phyloP scores from a whole-genome alignment of 1,140 invertebrate genomes.

The Drosophila watanabei region DNA sequence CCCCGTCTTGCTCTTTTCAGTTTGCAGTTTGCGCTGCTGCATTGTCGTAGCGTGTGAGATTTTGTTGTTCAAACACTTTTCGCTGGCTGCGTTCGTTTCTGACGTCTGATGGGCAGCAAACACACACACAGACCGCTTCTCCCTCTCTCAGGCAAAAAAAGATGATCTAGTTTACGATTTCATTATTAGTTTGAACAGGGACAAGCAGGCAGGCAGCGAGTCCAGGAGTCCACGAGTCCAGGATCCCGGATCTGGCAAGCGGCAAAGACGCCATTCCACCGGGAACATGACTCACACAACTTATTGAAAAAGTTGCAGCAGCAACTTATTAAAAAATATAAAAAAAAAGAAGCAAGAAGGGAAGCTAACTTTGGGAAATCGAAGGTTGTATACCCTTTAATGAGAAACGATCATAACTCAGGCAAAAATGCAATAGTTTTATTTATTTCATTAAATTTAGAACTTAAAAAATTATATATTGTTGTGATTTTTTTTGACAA shows the following conservation, averaged over 20 bases:
- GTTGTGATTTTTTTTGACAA: too few relatives aligned
- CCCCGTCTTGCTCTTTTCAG: slow-evolving; percentile 33
- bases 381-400: too few relatives aligned
- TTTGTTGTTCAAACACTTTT: slow-evolving; percentile 83
- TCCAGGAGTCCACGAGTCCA: background rate
- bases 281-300: slow-evolving; percentile 60
- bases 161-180: slow-evolving; percentile 84
- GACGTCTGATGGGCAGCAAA: slow-evolving; percentile 64
- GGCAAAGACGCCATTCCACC: slow-evolving; percentile 39
- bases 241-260: background rate
- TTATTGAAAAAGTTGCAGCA: slow-evolving; percentile 79
- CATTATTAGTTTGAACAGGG: slow-evolving; percentile 82
- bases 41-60: slow-evolving; percentile 81
- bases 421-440: too few relatives aligned
- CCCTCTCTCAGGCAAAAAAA: slow-evolving; percentile 37
- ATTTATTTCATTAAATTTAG: too few relatives aligned
- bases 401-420: too few relatives aligned
- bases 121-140: slow-evolving; percentile 26
- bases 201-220: slow-evolving; percentile 31
- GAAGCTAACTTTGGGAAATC: too few relatives aligned
- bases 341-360: background rate
- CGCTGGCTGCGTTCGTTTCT: slow-evolving; percentile 62
- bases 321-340: slow-evolving; percentile 51
- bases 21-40: slow-evolving; percentile 39
- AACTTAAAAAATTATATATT: too few relatives aligned